These are phyloP conservation scores for Bombus picipes DNA, from an alignment of 1,140 invertebrate species.

Conservation along the genomic window DNA sequence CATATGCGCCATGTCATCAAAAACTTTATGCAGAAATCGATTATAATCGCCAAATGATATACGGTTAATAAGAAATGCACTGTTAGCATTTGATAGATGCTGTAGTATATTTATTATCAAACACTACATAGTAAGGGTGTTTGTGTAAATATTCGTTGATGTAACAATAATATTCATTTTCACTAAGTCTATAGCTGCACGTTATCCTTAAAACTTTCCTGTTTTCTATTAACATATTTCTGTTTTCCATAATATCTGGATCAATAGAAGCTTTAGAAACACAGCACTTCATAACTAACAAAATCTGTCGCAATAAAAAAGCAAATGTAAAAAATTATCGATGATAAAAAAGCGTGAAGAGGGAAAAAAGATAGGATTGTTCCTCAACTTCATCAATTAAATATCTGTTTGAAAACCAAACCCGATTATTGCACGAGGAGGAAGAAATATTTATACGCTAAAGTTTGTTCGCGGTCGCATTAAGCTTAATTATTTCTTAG, in stretches of 20 bases:
- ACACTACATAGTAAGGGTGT: background rate
- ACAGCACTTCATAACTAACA: background rate
- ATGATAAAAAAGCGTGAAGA: background rate
- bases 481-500: conserved; percentile 50
- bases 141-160: background rate
- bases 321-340: background rate
- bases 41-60: background rate
- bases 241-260: background rate
- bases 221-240: no score
- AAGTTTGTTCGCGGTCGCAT: conserved; percentile 31
- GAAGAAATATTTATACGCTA: background rate
- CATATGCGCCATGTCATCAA: background rate
- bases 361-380: background rate
- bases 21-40: background rate
- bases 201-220: background rate
- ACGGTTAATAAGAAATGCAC: background rate
- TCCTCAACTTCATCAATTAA: background rate
- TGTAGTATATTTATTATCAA: background rate
- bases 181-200: background rate
- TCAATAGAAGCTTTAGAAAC: background rate
- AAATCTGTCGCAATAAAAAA: background rate
- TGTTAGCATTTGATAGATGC: no score
- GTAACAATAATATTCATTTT: background rate
- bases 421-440: background rate
- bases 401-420: background rate